A percentile compares a stretch with the other conserved stretches of the same genome.
These are phyloP conservation scores for Nymphalis c-album DNA, from an alignment of 2,888 invertebrate species.

Conservation along the genomic window DNA sequence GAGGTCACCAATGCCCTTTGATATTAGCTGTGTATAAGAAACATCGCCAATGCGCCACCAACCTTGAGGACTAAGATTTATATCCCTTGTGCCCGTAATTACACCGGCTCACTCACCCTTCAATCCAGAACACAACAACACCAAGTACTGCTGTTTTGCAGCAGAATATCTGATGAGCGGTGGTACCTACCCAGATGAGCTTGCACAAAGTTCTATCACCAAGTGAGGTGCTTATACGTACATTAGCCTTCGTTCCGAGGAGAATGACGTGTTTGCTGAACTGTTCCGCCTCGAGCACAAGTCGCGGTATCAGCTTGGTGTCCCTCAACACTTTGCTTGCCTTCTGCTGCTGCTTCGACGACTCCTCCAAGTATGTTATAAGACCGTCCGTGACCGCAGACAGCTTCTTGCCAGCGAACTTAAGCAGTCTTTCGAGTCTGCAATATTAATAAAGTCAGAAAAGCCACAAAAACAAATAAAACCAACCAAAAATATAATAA, in stretches of 20 bases:
- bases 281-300: slow-evolving; percentile 84
- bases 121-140: too few species aligned
- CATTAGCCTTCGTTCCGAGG: slow-evolving; percentile 82
- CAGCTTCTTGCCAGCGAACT: slow-evolving; percentile 82
- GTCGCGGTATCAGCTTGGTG: slow-evolving; percentile 83
- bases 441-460: slow-evolving; percentile 9
- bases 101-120: too few species aligned
- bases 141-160: too few species aligned
- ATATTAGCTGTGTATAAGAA: too few species aligned
- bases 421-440: slow-evolving; percentile 81
- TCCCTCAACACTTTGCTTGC: slow-evolving; percentile 77
- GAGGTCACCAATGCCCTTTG: too few species aligned
- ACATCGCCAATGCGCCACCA: too few species aligned
- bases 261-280: slow-evolving; percentile 82
- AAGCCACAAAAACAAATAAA: not conserved
- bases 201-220: too few species aligned
- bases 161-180: too few species aligned
- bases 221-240: slow-evolving; percentile 44
- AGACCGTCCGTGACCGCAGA: slow-evolving; percentile 80
- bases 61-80: too few species aligned
- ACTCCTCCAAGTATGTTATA: slow-evolving; percentile 82
- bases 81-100: too few species aligned
- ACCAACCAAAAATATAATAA: too few species aligned
- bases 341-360: slow-evolving; percentile 59
- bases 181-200: too few species aligned